Evolutionary conservation across 2,797 vertebrate genomes (phyloP), one percentile per base, ranked within the genome.

Genomic region (Agapornis canus): DNA sequence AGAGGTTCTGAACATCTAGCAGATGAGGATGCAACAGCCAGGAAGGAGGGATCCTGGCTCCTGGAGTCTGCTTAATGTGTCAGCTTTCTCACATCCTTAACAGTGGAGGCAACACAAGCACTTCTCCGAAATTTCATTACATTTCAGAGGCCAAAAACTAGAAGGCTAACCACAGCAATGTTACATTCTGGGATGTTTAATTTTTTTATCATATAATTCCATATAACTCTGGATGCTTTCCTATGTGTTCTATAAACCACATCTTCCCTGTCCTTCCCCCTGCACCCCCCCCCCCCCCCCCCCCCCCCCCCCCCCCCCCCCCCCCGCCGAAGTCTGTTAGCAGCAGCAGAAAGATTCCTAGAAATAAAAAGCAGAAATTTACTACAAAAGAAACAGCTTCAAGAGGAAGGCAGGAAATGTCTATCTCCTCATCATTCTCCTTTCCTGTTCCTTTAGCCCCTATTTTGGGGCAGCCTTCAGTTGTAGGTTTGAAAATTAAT

Each of bases 51-150:
- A 27, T 47, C 26, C 19, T 2, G 0, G 40, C 10, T 37, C 15
- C 31, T 48, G 18, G 21, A 79, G 2, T 39, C 10, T 60, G 1
- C 18, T 47, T 40, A 42, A 18, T 63, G 3, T 0, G 0, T 10
- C 0, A 0, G 2, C 6, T 92, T 85, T 39, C 27, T 59, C 35
- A 45, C 9, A 16, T 29, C 32, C 14, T 51, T 51, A 43, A 47
- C 3, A 5, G 1, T 23, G 4, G 15, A 63, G 11, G 5, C 3
- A 68, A 27, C 10, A 17, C 4, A 39, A 79, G 5, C 10, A 18
- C 8, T 49, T 68, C 37, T 2, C 20, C 54, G 18, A 76, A 72
- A 37, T 7, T 17, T 40, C 4, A 7, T 47, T 56, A 6, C 1
- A 21, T 51, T 72, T 94, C n/a, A 16, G 40, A 64, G 3, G 8